These are phyloP conservation scores for Cephalotes varians DNA, from an alignment of 2,888 invertebrate genomes.

Conservation along the genomic window DNA sequence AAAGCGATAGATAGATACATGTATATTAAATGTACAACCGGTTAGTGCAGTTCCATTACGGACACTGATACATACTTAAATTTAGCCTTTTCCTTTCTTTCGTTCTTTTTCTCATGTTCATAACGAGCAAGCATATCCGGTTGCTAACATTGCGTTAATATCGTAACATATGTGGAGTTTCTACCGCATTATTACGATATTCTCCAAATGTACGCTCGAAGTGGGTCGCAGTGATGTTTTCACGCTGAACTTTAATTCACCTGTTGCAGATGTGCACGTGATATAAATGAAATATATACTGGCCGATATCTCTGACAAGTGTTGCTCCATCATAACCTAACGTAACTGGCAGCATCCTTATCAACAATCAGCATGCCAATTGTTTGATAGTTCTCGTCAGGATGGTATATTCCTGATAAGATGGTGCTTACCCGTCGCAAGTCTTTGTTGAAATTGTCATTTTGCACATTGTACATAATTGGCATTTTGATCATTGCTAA, in stretches of 20 bases:
- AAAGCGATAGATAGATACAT: neutral
- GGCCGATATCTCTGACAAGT: neutral
- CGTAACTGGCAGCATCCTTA: neutral
- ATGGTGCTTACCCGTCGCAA: constrained; percentile 71
- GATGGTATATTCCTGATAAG: constrained; percentile 40
- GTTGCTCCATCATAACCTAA: constrained; percentile 25
- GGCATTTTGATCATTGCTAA: constrained; percentile 71
- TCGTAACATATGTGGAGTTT: neutral
- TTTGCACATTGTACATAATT: constrained; percentile 71
- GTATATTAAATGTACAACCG: constrained; percentile 5
- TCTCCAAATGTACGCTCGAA: neutral
- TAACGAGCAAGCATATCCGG: neutral
- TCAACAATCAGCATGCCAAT: neutral
- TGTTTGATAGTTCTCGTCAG: neutral
- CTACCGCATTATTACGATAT: neutral
- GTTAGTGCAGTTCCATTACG: neutral
- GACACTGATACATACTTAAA: neutral
- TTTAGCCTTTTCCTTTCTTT: constrained; percentile 4
- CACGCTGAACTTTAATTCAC: neutral
- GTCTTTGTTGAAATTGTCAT: constrained; percentile 62
- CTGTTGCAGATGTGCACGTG: constrained; percentile 29
- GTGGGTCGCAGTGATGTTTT: neutral
- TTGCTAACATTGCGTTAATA: constrained; percentile 8
- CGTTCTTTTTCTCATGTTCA: neutral
- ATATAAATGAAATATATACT: neutral